Evolutionary conservation across 2,113 vertebrate genomes (phyloP).

Genomic region (Pyrgilauda ruficollis): DNA sequence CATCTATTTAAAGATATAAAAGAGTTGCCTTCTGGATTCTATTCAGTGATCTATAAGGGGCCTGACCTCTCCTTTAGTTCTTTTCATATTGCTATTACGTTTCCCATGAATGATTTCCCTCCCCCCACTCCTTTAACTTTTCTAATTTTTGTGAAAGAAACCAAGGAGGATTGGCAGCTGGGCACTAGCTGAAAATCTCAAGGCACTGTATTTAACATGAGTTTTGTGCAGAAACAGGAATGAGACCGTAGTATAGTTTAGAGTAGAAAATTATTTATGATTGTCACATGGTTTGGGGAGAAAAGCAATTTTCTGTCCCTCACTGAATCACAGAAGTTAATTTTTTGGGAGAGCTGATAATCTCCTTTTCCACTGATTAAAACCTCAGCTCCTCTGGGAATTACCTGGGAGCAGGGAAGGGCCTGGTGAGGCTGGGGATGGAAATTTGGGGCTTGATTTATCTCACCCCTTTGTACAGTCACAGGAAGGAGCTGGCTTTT

Average conservation of each 20-base stretch:
- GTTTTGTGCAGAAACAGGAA: not conserved
- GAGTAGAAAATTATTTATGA: not conserved
- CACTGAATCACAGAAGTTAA: not conserved
- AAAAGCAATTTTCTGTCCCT: not conserved
- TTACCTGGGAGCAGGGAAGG: not conserved
- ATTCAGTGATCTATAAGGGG: slow-evolving; percentile 42
- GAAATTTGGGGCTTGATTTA: not conserved
- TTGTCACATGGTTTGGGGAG: not conserved
- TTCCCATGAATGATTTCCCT: slow-evolving; percentile 58
- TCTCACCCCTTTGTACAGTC: not conserved
- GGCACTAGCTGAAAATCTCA: not conserved
- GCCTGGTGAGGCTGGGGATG: not conserved
- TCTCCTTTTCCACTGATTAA: not conserved
- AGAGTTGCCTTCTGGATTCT: slow-evolving; percentile 53
- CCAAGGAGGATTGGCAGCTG: slow-evolving; percentile 62
- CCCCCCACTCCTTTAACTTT: slow-evolving; percentile 43
- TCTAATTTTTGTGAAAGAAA: slow-evolving; percentile 53
- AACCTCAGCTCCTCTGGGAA: not conserved
- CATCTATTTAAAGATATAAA: slow-evolving; percentile 53
- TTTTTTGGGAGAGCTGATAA: not conserved
- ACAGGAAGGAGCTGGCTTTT: not conserved
- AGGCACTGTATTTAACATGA: not conserved
- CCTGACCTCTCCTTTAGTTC: slow-evolving; percentile 48
- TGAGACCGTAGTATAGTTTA: not conserved
- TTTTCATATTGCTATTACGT: slow-evolving; percentile 67